Base-by-base conservation (phyloP, 2,797 vertebrate species). In the Galago senegalensis region DNA sequence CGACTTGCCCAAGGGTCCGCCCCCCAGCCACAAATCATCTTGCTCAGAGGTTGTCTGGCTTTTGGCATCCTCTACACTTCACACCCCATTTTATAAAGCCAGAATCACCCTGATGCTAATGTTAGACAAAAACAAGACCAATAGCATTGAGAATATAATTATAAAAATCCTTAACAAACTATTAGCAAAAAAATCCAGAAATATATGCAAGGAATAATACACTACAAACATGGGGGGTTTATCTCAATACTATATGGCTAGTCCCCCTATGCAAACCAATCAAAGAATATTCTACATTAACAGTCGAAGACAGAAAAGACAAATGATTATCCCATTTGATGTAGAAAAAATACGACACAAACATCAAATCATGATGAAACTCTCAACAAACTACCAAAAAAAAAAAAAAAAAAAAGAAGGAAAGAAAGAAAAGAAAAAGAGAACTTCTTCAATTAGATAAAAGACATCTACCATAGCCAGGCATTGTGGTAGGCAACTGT, bases 151-250 rank as follows among this genome's bases (percentile, higher is more conserved):
- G 17, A 77, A 67, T 21, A 77, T 16, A 49, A 61, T 37, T 29
- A 13, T 29, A 84, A 89, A 76, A 53, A 61, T 84, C 25, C 61
- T 94, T 83, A 94, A 49, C 61, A 84, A 94, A 69, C 31, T 69
- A 37, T 17, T 43, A 76, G 43, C 43, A 65, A 81, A 34, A 53
- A 87, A 73, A 56, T 56, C 58, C n/a, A 73, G 43, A 75, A 94
- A 72, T 90, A 84, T 4, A n/a, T 61, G 40, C 31, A 25, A 65
- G 23, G 23, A 65, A 58, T 29, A 53, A 63, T 65, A 73, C 12
- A 63, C 25, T 69, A 65, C 49, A 12, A 80, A 27, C 76, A 80
- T 40, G 43, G 86, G 20, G 6, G 7, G 21, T 56, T 94, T 79
- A 34, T 58, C 81, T 25, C 65, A 86, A 29, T 21, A 53, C 11